Percentiles rank a stretch among this genome's conserved stretches.
Conservation (phyloP, 1,140 invertebrate genomes). For the Zaprionus nigranus region DNA sequence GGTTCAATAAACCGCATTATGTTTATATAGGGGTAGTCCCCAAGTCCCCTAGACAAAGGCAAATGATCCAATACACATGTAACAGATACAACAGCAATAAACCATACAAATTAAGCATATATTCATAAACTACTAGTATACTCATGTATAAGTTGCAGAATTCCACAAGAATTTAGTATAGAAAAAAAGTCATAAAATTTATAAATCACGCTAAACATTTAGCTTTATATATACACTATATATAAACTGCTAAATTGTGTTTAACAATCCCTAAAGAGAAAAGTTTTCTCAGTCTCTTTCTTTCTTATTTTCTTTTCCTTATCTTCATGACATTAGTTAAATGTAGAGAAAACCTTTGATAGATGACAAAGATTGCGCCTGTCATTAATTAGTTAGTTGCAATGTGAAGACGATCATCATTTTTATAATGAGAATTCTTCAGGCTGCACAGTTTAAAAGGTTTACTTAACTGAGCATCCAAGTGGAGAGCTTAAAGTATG, state of each 20-base stretch:
- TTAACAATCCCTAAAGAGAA: too few species aligned
- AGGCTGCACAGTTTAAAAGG: not conserved
- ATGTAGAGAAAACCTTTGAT: too few species aligned
- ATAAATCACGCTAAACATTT: too few species aligned
- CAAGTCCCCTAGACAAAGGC: not conserved
- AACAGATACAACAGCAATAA: not conserved
- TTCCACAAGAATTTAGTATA: too few species aligned
- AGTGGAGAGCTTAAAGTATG: not conserved
- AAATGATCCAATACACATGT: not conserved
- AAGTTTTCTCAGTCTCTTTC: too few species aligned
- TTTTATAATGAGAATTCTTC: conserved; percentile 8
- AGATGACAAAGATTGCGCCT: conserved; percentile 12
- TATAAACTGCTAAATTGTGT: too few species aligned
- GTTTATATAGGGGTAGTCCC: conserved; percentile 16
- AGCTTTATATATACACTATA: too few species aligned
- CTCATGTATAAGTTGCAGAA: too few species aligned
- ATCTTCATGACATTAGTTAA: not conserved
- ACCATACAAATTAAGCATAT: not conserved
- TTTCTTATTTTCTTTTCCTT: not conserved
- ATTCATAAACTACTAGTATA: not conserved
- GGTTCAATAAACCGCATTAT: conserved; percentile 65
- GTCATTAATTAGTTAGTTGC: conserved; percentile 17
- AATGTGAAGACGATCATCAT: conserved; percentile 7
- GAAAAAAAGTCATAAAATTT: too few species aligned
- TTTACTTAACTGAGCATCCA: not conserved